Percentiles rank a stretch among this genome's conserved stretches.
These are phyloP conservation scores for Platycheirus rosarum DNA, from an alignment of 2,888 invertebrate species.

Conservation along the genomic window DNA sequence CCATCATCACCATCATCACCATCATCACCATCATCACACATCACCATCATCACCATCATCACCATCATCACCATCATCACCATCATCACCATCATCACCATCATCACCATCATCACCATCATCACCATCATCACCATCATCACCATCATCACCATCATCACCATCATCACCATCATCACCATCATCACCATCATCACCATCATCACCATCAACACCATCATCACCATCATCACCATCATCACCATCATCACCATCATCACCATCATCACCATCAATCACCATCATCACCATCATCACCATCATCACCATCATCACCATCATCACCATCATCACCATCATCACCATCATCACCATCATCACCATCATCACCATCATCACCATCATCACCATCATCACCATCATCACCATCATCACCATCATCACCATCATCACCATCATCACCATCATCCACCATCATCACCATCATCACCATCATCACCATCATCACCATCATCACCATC, in stretches of 20 bases:
- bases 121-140: slow-evolving; percentile 8
- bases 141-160: slow-evolving; percentile 8
- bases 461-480: slow-evolving; percentile 8
- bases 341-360: slow-evolving; percentile 6
- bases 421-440: slow-evolving; percentile 8
- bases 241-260: slow-evolving; percentile 4
- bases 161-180: slow-evolving; percentile 5
- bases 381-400: slow-evolving; percentile 8
- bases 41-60: slow-evolving; percentile 7
- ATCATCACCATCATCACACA: slow-evolving; percentile 7
- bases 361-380: slow-evolving; percentile 8
- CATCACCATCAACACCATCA: slow-evolving; percentile 6
- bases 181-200: slow-evolving; percentile 8
- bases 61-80: slow-evolving; percentile 7
- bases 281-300: slow-evolving; percentile 7
- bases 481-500: slow-evolving; percentile 8
- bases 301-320: slow-evolving; percentile 7
- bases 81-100: slow-evolving; percentile 7
- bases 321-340: slow-evolving; percentile 5
- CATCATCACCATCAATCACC: slow-evolving; percentile 1
- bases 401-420: slow-evolving; percentile 5
- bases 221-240: slow-evolving; percentile 8
- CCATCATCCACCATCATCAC: slow-evolving; percentile 4
- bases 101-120: slow-evolving; percentile 7
- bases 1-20: slow-evolving; percentile 7